These are phyloP conservation scores for Triplophysa tibetana DNA, from an alignment of 2,113 vertebrate genomes.

Conservation along the genomic window DNA sequence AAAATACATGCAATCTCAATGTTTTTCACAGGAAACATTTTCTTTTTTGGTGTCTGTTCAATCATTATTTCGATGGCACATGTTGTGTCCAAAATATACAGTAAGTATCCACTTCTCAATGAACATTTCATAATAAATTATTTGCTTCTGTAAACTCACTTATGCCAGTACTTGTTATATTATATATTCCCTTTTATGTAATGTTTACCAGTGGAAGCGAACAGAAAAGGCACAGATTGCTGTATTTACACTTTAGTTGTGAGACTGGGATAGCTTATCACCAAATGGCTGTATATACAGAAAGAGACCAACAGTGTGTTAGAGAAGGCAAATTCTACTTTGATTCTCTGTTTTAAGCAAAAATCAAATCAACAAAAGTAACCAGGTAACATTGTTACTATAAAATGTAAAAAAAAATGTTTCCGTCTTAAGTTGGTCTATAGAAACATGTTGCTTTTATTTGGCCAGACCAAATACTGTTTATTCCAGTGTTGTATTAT, in stretches of 20 bases:
- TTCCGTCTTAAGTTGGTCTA: slow-evolving; percentile 5
- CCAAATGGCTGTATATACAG: neutral
- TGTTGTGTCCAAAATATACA: slow-evolving; percentile 34
- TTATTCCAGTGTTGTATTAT: slow-evolving; percentile 52
- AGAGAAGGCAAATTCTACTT: slow-evolving; percentile 9
- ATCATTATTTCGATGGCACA: slow-evolving; percentile 7
- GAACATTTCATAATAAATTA: slow-evolving; percentile 31
- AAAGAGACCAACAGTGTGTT: slow-evolving; percentile 3
- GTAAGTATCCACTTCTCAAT: slow-evolving; percentile 33
- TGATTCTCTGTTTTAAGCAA: slow-evolving; percentile 10
- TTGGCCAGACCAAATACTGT: slow-evolving; percentile 37
- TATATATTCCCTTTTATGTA: slow-evolving; percentile 24
- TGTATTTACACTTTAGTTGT: slow-evolving; percentile 4
- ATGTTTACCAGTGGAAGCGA: slow-evolving; percentile 11
- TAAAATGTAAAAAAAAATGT: neutral
- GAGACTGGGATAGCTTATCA: slow-evolving; percentile 12
- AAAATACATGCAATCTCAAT: slow-evolving; percentile 29
- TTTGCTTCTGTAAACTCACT: slow-evolving; percentile 15
- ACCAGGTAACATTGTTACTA: slow-evolving; percentile 21
- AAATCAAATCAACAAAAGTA: slow-evolving; percentile 17
- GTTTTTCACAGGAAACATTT: slow-evolving; percentile 36
- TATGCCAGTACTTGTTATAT: slow-evolving; percentile 16
- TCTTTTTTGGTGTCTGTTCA: neutral
- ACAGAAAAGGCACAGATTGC: slow-evolving; percentile 10
- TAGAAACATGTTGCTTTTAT: slow-evolving; percentile 13